A percentile compares a stretch with the other conserved stretches of the same genome.
Conservation (phyloP, 2,113 vertebrate genomes). For the Puma concolor region DNA sequence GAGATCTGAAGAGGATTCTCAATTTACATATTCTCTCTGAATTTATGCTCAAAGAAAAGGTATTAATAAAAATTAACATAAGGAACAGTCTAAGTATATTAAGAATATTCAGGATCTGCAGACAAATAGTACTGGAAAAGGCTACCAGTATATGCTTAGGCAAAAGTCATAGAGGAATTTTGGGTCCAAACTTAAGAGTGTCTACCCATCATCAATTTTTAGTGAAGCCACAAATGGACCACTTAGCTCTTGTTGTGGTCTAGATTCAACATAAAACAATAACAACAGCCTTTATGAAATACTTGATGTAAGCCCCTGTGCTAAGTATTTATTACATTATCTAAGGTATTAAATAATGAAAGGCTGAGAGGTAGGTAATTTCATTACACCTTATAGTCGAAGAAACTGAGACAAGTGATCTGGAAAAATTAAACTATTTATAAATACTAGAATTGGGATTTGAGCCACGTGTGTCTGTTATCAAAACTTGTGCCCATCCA, state of each 20-base stretch:
- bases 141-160: neutral
- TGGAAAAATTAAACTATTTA: neutral
- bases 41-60: slow-evolving; percentile 28
- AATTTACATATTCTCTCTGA: slow-evolving; percentile 16
- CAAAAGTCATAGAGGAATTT: slow-evolving; percentile 15
- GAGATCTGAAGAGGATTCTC: neutral
- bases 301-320: neutral
- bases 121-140: neutral
- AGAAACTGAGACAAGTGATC: neutral
- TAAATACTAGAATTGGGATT: neutral
- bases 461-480: neutral
- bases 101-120: neutral
- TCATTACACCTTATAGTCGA: neutral
- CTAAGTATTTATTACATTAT: neutral
- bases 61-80: neutral
- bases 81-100: neutral
- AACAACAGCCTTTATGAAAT: neutral
- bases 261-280: slow-evolving; percentile 9
- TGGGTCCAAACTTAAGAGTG: neutral
- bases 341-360: too few relatives aligned
- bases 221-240: neutral
- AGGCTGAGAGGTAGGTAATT: neutral
- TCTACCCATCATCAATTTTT: neutral
- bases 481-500: neutral
- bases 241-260: neutral